Evolutionary conservation across 2,797 vertebrate species (phyloP).

Genomic region (Cottoperca gobio): DNA sequence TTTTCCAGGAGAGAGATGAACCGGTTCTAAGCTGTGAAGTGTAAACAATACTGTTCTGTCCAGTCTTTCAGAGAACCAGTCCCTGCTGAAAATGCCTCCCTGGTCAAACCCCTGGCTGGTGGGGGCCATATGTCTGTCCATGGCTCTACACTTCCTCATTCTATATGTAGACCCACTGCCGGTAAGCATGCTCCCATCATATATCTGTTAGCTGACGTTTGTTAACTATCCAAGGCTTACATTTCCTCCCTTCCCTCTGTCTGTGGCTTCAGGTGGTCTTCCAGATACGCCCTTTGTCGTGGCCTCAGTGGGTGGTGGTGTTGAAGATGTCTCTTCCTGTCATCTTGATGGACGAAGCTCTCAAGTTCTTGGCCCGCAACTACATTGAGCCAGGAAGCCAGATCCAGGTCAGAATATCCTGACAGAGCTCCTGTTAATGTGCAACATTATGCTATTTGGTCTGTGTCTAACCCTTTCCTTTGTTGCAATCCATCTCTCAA

Average conservation of each 20-base stretch:
- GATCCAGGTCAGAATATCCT: slow-evolving; percentile 58
- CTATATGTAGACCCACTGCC: slow-evolving; percentile 87
- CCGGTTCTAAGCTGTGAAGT: neutral
- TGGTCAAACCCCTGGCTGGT: slow-evolving; percentile 88
- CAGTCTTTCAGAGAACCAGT: slow-evolving; percentile 88
- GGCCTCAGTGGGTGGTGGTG: slow-evolving; percentile 87
- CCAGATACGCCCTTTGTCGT: slow-evolving; percentile 85
- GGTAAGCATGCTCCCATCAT: slow-evolving; percentile 64
- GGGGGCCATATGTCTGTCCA: slow-evolving; percentile 87
- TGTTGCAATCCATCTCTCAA: neutral
- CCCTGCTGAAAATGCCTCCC: slow-evolving; percentile 87
- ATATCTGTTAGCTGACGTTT: neutral
- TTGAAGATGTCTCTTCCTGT: slow-evolving; percentile 88
- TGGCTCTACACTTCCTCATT: slow-evolving; percentile 88
- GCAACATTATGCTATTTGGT: neutral
- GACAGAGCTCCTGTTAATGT: neutral
- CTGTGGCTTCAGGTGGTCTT: slow-evolving; percentile 78
- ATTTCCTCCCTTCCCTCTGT: neutral
- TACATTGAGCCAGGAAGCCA: slow-evolving; percentile 84
- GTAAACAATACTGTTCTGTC: neutral
- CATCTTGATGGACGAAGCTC: slow-evolving; percentile 86
- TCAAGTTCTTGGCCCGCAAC: slow-evolving; percentile 86
- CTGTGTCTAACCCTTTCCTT: neutral
- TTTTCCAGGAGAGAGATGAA: neutral
- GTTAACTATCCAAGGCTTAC: neutral